Evolutionary conservation across 2,797 vertebrate species (phyloP), one percentile per base, ranked within the genome.

Genomic region (Anabacerthia variegaticeps): DNA sequence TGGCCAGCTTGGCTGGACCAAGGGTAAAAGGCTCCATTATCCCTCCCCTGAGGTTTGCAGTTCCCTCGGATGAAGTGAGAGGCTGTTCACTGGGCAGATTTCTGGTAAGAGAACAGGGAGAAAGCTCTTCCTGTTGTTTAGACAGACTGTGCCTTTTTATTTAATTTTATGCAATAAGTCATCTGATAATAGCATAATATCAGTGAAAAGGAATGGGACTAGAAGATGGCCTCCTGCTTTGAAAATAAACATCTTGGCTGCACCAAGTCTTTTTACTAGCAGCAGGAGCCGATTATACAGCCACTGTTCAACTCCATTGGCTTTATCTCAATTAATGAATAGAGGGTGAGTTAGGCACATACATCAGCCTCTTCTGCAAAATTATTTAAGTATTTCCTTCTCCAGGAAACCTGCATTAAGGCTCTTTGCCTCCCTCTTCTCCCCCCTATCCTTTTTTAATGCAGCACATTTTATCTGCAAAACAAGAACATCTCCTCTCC

Each of bases 281-380:
- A 95, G 95, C 85, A 79, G 85, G 91, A 95, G 81, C 67, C 4
- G 83, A 96, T 94, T 94, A 94, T 66, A 69, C 65, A 92, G 94
- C 51, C 89, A 71, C 66, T 51, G 92, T 92, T 97, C 81, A 80
- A 61, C 85, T 93, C 89, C 88, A 86, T 23, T 89, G 68, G 65
- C 73, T 89, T 95, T 88, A 95, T 89, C 92, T 92, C 91, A 89
- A 27, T 86, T 94, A 96, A 96, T 93, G 94, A 95, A 96, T 76
- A 79, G 41, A 61, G 67, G 39, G 65, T 12, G 55, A 92, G 67
- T 69, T 81, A 76, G 92, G 66, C 93, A 97, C 43, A 80, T 58
- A 52, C 39, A 91, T 83, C 80, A 96, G 58, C 65, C 85, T 89
- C 85, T 83, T 84, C 71, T 56, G 65, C 54, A 91, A 91, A 88